Percentiles rank a stretch among this genome's conserved stretches.
phyloP scores from a whole-genome alignment of 2,888 invertebrate species.

The Callyntrura guangdongensis region DNA sequence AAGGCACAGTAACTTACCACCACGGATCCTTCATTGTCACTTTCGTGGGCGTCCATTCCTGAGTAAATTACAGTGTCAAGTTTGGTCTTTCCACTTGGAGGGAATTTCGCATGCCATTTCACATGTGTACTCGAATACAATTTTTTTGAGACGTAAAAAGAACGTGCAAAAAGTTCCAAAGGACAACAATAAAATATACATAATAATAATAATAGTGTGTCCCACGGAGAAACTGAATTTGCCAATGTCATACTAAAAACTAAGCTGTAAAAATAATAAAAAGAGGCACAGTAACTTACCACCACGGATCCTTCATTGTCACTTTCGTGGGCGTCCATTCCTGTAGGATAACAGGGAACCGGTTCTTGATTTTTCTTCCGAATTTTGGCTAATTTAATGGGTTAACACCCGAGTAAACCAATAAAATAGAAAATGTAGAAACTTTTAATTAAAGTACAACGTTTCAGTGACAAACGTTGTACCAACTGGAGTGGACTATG shows the following conservation, averaged over 20 bases:
- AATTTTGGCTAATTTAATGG: constrained; percentile 89
- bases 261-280: too few species aligned
- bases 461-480: not conserved
- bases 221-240: too few species aligned
- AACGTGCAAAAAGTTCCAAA: not conserved
- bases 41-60: constrained; percentile 90
- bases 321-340: constrained; percentile 89
- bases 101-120: not conserved
- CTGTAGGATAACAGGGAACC: constrained; percentile 93
- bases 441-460: constrained; percentile 30
- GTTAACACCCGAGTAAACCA: constrained; percentile 55
- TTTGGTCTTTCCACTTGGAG: not conserved
- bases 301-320: constrained; percentile 93
- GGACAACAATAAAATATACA: not conserved
- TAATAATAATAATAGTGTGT: too few species aligned
- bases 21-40: constrained; percentile 92
- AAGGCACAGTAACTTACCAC: constrained; percentile 87
- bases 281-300: too few species aligned
- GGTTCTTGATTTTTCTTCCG: constrained; percentile 95
- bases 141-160: too few species aligned
- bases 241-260: too few species aligned
- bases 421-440: constrained; percentile 18
- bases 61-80: constrained; percentile 85
- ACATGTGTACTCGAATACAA: too few species aligned
- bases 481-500: too few species aligned